These are phyloP conservation scores for Hydrotaea diabolus DNA, from an alignment of 2,888 invertebrate species.

Conservation along the genomic window DNA sequence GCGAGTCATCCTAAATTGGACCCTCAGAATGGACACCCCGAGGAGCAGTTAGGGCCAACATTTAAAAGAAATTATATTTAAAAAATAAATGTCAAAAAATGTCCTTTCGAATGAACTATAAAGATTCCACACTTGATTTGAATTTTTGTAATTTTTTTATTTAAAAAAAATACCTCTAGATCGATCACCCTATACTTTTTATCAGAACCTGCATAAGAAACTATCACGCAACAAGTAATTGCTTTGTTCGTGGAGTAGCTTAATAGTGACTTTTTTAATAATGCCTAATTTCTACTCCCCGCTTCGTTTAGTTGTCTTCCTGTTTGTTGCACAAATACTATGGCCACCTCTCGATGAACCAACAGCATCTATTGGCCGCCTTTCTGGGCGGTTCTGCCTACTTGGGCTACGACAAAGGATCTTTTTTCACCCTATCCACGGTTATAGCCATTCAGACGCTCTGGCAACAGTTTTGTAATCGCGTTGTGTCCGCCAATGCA, in stretches of 20 bases:
- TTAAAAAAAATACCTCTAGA: no score
- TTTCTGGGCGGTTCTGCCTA: constrained; percentile 65
- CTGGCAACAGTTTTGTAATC: constrained; percentile 62
- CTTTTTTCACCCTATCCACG: constrained; percentile 54
- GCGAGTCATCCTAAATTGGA: no score
- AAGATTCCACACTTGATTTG: no score
- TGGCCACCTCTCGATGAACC: constrained; percentile 32
- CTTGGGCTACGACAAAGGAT: constrained; percentile 44
- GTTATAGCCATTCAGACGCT: constrained; percentile 56
- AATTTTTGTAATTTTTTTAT: no score
- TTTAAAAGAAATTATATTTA: no score
- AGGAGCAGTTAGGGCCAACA: no score
- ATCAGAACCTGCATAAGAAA: no score
- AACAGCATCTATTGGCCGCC: constrained; percentile 61
- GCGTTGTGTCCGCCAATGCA: neutral
- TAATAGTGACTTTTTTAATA: neutral
- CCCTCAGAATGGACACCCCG: no score
- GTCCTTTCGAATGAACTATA: no score
- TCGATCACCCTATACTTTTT: no score
- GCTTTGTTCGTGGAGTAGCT: neutral
- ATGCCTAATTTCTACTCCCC: neutral
- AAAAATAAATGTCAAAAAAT: no score
- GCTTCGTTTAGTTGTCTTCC: constrained; percentile 55
- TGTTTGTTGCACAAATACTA: constrained; percentile 57
- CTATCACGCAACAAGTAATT: neutral